Percentiles rank a stretch among this genome's conserved stretches.
Conservation (phyloP, 2,797 vertebrate species). For the Halcyon leucocephala region DNA sequence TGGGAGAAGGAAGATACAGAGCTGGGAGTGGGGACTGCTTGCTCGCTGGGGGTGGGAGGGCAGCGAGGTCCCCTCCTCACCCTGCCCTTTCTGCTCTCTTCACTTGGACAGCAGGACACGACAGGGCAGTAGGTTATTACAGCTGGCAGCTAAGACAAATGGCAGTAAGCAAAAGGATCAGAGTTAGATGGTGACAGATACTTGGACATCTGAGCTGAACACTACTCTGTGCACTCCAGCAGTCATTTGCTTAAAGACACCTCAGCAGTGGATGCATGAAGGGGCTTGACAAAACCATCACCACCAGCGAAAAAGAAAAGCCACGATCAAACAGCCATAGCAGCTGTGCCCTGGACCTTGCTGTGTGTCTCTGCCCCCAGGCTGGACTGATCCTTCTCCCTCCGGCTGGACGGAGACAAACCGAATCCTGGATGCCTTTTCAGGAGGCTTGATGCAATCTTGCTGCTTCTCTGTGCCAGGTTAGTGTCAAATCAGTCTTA, state of each 20-base stretch:
- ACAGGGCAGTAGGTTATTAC: background rate
- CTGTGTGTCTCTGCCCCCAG: background rate
- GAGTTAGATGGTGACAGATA: background rate
- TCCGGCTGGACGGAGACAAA: background rate
- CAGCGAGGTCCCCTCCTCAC: background rate
- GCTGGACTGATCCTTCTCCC: background rate
- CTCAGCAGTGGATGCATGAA: background rate
- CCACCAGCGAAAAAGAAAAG: background rate
- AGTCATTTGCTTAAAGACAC: background rate
- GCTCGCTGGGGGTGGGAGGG: background rate
- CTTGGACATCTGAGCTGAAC: background rate
- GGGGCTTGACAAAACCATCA: background rate
- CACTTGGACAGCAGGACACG: background rate
- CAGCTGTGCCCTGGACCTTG: background rate
- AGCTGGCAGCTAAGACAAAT: background rate
- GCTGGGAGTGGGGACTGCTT: background rate
- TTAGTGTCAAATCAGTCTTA: background rate
- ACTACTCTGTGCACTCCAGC: background rate
- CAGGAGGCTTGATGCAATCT: background rate
- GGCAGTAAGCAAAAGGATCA: background rate
- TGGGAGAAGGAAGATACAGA: background rate
- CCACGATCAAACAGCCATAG: background rate
- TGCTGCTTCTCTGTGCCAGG: background rate
- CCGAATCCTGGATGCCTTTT: fast-evolving
- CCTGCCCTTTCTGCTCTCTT: background rate